Percentiles rank a stretch among this genome's conserved stretches.
Evolutionary conservation across 2,888 invertebrate genomes (phyloP).

Genomic region (Callosobruchus maculatus): DNA sequence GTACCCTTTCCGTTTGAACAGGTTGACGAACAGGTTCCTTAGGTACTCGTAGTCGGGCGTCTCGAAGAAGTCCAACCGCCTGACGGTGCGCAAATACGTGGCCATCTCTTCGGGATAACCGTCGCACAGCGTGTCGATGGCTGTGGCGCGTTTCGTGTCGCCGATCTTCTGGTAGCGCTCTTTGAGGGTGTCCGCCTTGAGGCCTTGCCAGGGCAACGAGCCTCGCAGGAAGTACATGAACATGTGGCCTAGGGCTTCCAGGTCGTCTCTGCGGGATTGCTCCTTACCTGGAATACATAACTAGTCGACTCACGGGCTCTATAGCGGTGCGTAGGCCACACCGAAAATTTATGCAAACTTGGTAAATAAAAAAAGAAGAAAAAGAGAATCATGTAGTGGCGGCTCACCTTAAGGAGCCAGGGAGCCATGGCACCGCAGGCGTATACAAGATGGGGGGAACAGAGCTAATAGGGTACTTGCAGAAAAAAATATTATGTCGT

Average conservation of each 20-base stretch:
- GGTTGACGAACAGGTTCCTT: constrained; percentile 89
- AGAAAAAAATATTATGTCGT: too few relatives aligned
- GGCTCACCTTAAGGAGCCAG: too few relatives aligned
- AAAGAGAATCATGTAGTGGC: too few relatives aligned
- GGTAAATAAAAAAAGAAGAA: too few relatives aligned
- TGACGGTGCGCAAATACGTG: constrained; percentile 93
- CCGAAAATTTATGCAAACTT: too few relatives aligned
- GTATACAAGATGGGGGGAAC: too few relatives aligned
- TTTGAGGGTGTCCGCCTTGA: constrained; percentile 98
- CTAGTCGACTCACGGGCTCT: too few relatives aligned
- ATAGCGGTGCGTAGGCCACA: too few relatives aligned
- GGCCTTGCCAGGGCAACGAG: constrained; percentile 99
- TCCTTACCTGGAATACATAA: constrained; percentile 78
- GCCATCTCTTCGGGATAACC: constrained; percentile 95
- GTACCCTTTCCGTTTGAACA: constrained; percentile 83
- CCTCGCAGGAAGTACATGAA: constrained; percentile 99
- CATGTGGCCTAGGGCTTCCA: constrained; percentile 98
- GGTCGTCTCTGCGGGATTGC: constrained; percentile 96
- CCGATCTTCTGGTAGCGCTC: constrained; percentile 99
- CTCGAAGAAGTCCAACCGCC: constrained; percentile 98
- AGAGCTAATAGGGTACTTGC: too few relatives aligned
- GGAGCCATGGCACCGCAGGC: too few relatives aligned
- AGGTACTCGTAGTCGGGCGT: constrained; percentile 99
- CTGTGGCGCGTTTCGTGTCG: constrained; percentile 98
- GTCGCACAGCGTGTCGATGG: constrained; percentile 89